phyloP scores from a whole-genome alignment of 1,140 invertebrate genomes.

The Microplitis demolitor region DNA sequence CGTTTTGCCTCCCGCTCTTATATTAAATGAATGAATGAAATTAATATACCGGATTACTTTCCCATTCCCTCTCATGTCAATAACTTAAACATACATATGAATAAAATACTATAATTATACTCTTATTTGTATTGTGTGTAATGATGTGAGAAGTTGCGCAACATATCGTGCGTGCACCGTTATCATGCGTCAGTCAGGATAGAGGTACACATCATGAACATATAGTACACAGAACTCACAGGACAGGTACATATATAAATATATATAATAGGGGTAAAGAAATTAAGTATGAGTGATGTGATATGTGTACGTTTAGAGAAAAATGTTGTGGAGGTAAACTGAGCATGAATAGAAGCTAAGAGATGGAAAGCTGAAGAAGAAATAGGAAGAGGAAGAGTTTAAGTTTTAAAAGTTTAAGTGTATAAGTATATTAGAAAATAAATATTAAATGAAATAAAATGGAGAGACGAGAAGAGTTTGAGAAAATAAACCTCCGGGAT shows the following conservation, averaged over 20 bases:
- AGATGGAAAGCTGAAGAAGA: neutral
- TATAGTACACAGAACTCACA: too few species aligned
- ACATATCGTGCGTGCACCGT: slow-evolving; percentile 27
- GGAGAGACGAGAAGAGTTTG: neutral
- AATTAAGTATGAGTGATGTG: too few species aligned
- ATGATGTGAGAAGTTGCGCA: slow-evolving; percentile 13
- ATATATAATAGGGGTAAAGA: neutral
- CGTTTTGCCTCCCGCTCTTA: too few species aligned
- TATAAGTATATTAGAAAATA: neutral
- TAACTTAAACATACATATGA: neutral
- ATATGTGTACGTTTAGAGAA: neutral
- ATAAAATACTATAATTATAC: neutral
- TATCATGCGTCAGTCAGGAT: slow-evolving; percentile 11
- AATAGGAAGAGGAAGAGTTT: neutral
- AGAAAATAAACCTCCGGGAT: neutral
- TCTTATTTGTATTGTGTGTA: neutral
- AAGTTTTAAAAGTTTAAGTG: neutral
- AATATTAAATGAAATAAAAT: neutral
- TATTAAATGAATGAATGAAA: too few species aligned
- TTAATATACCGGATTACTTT: too few species aligned
- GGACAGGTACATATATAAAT: neutral
- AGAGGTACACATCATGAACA: neutral
- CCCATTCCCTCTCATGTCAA: too few species aligned
- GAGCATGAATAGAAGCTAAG: neutral
- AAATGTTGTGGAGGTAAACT: too few species aligned